Evolutionary conservation across 1,140 invertebrate species (phyloP), one percentile per base, ranked within the genome.

Genomic region (Drosophila novamexicana): DNA sequence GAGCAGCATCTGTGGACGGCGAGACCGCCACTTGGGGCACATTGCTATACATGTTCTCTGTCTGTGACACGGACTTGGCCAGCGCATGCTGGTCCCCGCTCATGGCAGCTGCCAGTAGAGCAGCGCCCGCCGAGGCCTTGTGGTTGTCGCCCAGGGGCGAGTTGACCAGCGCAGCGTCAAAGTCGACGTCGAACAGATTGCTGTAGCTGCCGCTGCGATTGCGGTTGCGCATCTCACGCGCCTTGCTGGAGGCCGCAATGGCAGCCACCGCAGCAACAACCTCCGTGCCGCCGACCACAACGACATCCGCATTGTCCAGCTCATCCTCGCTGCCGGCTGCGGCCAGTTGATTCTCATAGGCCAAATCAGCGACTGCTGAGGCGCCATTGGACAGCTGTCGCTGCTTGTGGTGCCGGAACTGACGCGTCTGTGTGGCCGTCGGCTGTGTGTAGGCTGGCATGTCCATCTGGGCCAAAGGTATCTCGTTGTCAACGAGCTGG

Each of bases 401-500:
- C 77, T 91, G 88, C 52, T 90, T 86, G 69, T 91, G 88, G 49
- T 86, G 82, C 10, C 90, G 88, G 64, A 88, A 91, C 45, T 91
- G 86, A 34, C 88, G 66, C 32, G 76, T 40, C 54, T 91, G 86
- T 8, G 79, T 75, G 16, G 81, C 79, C 22, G 83, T 90, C 42
- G 81, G 85, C 8, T 81, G 81, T 1, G 79, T 81, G 9, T 82
- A 88, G 7, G 80, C 75, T 18, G 91, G 88, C 50, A 79, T 79
- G 61, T 91, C 81, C 70, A 93, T 93, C 39, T 94, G 94, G 54
- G 94, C 94, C 70, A 95, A 58, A 16, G 94, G 94, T 62, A 94
- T 93, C 93, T 95, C 95, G 76, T 94, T 95, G 66, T 93, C 93
- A 58, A 95, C 94, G 66, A 95, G 92, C 75, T 95, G 94, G 62